Conservation (phyloP, 1,140 invertebrate species). For the Vollenhovia emeryi region DNA sequence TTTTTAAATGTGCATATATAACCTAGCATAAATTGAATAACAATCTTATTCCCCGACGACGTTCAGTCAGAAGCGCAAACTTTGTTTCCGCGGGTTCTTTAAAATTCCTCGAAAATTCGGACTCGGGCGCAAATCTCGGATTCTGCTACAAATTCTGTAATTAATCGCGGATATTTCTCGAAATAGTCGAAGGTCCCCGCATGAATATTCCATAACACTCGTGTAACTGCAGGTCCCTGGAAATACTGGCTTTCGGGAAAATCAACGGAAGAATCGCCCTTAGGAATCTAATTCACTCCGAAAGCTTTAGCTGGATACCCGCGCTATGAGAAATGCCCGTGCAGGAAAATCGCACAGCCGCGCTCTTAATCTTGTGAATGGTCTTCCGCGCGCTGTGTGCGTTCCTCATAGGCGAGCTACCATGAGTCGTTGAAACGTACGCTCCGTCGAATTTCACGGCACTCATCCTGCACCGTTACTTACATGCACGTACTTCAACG, state of each 20-base stretch:
- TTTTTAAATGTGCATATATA: too few relatives aligned
- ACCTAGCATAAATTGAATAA: neutral
- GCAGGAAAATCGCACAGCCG: conserved; percentile 14
- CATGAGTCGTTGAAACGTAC: conserved; percentile 10
- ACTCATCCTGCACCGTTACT: conserved; percentile 40
- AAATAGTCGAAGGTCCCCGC: neutral
- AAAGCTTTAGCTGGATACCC: conserved; percentile 10
- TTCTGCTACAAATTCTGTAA: neutral
- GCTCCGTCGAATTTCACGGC: conserved; percentile 24
- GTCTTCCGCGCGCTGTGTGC: neutral
- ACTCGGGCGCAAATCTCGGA: neutral
- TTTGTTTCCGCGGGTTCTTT: neutral
- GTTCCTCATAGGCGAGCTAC: neutral
- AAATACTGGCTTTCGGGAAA: conserved; percentile 9
- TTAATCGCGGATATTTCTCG: neutral
- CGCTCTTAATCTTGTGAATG: conserved; percentile 41
- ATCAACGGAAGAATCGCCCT: conserved; percentile 16
- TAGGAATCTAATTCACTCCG: conserved; percentile 36
- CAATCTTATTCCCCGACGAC: neutral
- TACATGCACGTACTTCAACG: conserved; percentile 36
- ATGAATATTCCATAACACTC: neutral
- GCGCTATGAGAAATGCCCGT: conserved; percentile 13
- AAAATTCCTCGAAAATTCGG: neutral
- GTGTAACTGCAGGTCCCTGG: neutral
- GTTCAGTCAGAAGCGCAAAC: neutral